phyloP scores from a whole-genome alignment of 2,797 vertebrate genomes.

The Scolopax rusticola region DNA sequence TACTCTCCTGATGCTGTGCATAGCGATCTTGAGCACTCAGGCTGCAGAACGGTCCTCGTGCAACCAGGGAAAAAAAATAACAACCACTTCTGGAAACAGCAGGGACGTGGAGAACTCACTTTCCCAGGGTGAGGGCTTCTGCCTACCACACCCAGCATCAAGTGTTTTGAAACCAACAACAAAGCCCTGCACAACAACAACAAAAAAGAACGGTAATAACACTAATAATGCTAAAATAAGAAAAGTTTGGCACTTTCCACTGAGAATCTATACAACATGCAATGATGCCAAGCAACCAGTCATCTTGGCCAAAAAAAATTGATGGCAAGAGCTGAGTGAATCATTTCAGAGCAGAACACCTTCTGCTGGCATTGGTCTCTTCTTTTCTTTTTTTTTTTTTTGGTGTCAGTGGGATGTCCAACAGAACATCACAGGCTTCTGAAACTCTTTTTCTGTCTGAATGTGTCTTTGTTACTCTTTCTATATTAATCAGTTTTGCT shows the following conservation, averaged over 20 bases:
- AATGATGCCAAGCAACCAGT: not conserved
- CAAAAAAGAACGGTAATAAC: not conserved
- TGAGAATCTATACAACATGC: not conserved
- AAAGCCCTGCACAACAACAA: slow-evolving; percentile 33
- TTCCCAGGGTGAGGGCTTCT: slow-evolving; percentile 61
- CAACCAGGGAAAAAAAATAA: not conserved
- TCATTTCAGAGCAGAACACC: not conserved
- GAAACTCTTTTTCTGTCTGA: not conserved
- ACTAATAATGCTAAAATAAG: slow-evolving; percentile 42
- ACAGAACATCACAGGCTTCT: not conserved
- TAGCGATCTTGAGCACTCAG: not conserved
- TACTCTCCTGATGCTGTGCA: not conserved
- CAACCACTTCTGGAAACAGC: slow-evolving; percentile 16
- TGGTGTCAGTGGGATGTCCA: not conserved
- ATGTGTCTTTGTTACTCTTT: not conserved
- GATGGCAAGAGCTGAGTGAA: slow-evolving; percentile 13
- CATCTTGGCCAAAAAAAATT: not conserved
- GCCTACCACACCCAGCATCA: slow-evolving; percentile 66
- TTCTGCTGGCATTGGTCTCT: not conserved
- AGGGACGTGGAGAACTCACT: not conserved
- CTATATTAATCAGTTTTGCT: not conserved
- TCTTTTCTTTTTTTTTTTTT: not conserved
- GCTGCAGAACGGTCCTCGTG: not conserved
- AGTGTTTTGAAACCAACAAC: slow-evolving; percentile 74
- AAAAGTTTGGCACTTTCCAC: slow-evolving; percentile 5